Conservation (phyloP, 2,113 vertebrate species). For the Zapornia atra region DNA sequence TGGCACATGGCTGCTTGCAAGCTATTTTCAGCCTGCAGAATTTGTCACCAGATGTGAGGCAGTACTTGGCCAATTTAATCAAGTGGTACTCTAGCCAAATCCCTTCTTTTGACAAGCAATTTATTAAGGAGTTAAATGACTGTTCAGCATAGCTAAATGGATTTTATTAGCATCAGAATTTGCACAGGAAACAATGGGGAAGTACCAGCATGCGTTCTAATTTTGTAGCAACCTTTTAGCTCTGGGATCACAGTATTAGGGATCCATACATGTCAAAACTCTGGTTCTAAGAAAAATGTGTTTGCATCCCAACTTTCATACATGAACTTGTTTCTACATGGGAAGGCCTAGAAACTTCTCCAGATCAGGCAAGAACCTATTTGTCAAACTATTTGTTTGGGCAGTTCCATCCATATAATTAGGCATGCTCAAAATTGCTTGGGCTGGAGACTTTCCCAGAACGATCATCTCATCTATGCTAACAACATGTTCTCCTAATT, state of each 20-base stretch:
- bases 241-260: background rate
- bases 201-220: background rate
- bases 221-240: background rate
- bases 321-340: background rate
- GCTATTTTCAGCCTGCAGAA: background rate
- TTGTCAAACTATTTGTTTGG: background rate
- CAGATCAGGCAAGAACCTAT: background rate
- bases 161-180: background rate
- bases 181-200: background rate
- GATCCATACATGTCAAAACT: background rate
- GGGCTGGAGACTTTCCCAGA: background rate
- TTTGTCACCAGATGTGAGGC: background rate
- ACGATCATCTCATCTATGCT: background rate
- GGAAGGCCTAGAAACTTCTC: background rate
- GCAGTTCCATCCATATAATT: background rate
- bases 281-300: background rate
- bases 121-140: background rate
- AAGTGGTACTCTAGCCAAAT: background rate
- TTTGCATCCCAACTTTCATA: background rate
- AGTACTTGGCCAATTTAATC: background rate
- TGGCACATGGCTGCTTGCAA: background rate
- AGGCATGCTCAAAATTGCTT: background rate
- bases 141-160: background rate
- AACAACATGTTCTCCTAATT: background rate
- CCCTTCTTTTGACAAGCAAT: background rate